Base-by-base conservation (phyloP, 2,113 vertebrate species). In the Eidolon helvum region DNA sequence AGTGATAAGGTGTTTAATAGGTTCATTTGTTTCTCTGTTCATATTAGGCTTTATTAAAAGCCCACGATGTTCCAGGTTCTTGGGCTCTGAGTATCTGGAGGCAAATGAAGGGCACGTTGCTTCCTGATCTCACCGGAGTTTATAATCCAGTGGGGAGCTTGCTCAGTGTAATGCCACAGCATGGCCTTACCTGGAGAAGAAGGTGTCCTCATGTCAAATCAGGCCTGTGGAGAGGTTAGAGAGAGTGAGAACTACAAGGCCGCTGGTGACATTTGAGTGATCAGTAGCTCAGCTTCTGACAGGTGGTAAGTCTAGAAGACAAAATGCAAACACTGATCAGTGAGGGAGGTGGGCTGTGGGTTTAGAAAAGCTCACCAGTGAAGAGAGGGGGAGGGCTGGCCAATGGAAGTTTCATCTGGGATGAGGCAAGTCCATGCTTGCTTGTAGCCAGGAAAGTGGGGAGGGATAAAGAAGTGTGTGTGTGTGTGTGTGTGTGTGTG, bases 381-480 rank as follows among this genome's bases (percentile, higher is more conserved):
- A 24, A 28, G 65, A 57, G 8, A 26, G 10, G n/a, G 38, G 18
- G 43, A 28, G n/a, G 10, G 10, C n/a, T 14, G 16, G 79, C 26
- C 15, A 1, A 1, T 12, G 33, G 55, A n/a, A 5, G 38, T 11
- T 12, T 14, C 21, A 1, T 2, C 10, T 1, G 35, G 65, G 40
- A 55, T 8, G 26, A 1, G 16, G 30, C 26, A 2, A 0, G 7
- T 33, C 10, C 16, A 0, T 0, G 4, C 11, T 7, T 48, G 19
- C 19, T 53, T 21, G 7, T 2, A 9, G 74, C 38, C 15, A n/a
- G 57, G 45, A 19, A 7, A 14, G 12, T 26, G 10, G 22, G 33
- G 30, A 68, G 45, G 43, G 38, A 9, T 1, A 55, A 5, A 68
- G 85, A 35, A 5, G 38, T 1, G 6, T 10, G 55, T 48, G 53